Conservation (phyloP, 2,797 vertebrate genomes). For the Sternotherus odoratus region DNA sequence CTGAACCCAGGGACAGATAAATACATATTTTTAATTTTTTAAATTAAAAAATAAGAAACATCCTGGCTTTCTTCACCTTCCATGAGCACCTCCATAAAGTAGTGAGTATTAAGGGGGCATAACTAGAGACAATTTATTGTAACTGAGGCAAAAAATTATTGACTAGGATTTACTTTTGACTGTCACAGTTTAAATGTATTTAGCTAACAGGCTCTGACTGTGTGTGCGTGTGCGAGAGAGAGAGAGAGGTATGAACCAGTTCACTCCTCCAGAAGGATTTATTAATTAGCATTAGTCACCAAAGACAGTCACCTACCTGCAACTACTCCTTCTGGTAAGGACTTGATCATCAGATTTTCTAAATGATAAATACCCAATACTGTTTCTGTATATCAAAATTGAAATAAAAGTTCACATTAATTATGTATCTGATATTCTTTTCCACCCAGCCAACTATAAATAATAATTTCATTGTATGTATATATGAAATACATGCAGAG, state of each 20-base stretch:
- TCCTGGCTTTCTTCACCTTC: neutral
- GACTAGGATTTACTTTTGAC: neutral
- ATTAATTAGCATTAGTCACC: neutral
- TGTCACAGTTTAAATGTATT: neutral
- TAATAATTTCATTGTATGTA: neutral
- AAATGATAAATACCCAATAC: too few species aligned
- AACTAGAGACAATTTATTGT: neutral
- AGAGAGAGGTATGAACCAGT: neutral
- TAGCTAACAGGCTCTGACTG: neutral
- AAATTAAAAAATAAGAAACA: neutral
- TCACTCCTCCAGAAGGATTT: neutral
- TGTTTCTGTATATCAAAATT: neutral
- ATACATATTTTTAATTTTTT: constrained; percentile 13
- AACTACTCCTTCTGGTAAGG: neutral
- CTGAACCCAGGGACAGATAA: constrained; percentile 27
- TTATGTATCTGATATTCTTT: neutral
- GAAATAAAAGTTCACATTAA: neutral
- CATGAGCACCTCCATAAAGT: neutral
- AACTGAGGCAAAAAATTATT: neutral
- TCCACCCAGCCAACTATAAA: neutral
- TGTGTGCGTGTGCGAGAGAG: neutral
- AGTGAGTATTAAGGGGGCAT: neutral
- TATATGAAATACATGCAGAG: neutral
- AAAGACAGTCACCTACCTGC: neutral
- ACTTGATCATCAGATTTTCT: neutral